Base-by-base conservation (phyloP, 1,140 invertebrate species). In the Acromyrmex charruanus region DNA sequence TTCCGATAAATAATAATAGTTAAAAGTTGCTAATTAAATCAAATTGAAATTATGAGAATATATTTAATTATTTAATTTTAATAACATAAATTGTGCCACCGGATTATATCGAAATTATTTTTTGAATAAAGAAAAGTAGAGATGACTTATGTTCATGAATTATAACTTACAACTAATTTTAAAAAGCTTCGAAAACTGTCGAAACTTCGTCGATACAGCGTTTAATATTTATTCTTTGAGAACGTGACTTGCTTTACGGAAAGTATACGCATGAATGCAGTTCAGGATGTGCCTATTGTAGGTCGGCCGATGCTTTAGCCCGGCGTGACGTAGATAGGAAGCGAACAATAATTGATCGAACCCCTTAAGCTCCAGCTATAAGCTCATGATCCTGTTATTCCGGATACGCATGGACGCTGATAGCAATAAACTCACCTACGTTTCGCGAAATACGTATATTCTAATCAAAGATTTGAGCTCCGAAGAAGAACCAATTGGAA, bases 331-430 rank as follows among this genome's bases (percentile, higher is more conserved):
- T 90, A 92, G 91, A 92, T 92, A 92, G 91, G 87, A 88, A 86
- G 89, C 89, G 90, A 91, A 91, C 90, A 91, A 92, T 92, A 92
- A 92, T 92, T 92, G 91, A 92, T 92, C 90, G 91, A 87, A 89
- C 80, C 90, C 90, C 77, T 89, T 91, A 90, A 92, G 90, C 91
- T 90, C 69, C 85, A 49, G 82, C 90, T 90, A 87, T 92, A 92
- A 92, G 90, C 91, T 85, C 86, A 84, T 91, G 91, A 91, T 92
- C 89, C 91, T 92, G 91, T 92, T 92, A 92, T 91, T 92, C 89
- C 87, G 81, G 90, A 91, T 91, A 91, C 77, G 89, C 90, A 88
- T 84, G 85, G 66, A 72, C 71, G 85, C 88, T 68, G 87, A 63
- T 74, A 66, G 16, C 82, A 65, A 74, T 68, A 66, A 68, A 53